Base-by-base conservation (phyloP, 1,140 invertebrate species). In the Ceratitis capitata region DNA sequence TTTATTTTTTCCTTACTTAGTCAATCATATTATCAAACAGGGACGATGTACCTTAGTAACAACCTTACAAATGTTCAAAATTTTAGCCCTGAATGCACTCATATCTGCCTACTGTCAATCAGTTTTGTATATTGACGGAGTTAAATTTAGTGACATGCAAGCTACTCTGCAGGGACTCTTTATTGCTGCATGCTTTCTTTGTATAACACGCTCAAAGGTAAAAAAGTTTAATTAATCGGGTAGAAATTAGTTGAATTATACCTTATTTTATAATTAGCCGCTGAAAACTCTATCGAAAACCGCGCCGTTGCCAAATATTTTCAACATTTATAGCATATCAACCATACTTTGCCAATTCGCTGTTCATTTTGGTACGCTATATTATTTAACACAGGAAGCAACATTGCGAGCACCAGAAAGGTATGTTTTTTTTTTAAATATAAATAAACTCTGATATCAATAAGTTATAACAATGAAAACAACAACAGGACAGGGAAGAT, bases 11-110 rank as follows among this genome's bases (percentile, higher is more conserved):
- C n/a, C 3, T 61, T 94, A 85, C n/a, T n/a, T 93, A 99, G 98
- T 99, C 89, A 99, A 98, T 89, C 98, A 99, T 92, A 97, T 99
- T 32, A 99, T 99, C 87, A 99, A 99, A 90, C 99, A 99, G 94
- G 99, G 99, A 6, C 94, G 99, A 49, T 99, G 99, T 92, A 99
- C 99, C 0, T 93, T 99, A 53, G 99, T 99, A 0, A 99, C 98
- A 1, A 99, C 99, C 0, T 93, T 99, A 56, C 99, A 99, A 93
- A 99, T 99, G 99, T 99, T 99, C 92, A 99, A 99, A 94, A 99
- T 99, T 87, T 93, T 99, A 51, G 99, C 99, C 0, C 92, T 99
- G n/a, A 99, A 99, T 93, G 98, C 99, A 0, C 94, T 99, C 0
- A 98, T 99, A 85, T 93, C 99, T 56, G 99, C 99, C 0, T 99